Base-by-base conservation (phyloP, 1,140 invertebrate genomes). In the Luehdorfia chinensis region DNA sequence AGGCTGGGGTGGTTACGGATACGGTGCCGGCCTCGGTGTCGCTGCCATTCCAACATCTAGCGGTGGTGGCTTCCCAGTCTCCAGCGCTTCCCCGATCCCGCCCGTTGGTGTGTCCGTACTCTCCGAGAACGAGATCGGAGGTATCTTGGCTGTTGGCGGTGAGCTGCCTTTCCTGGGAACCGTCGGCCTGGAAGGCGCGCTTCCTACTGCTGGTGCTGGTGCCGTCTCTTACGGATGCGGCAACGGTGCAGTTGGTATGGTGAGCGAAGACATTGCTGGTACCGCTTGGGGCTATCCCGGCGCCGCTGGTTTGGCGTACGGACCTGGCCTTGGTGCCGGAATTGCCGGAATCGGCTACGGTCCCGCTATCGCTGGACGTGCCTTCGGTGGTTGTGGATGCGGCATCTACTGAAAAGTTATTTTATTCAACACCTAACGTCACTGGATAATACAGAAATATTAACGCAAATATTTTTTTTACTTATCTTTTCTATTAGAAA, bases 161-260 rank as follows among this genome's bases (percentile, higher is more conserved):
- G 18, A 39, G 19, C 18, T 39, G 19, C 36, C 36, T 23, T 39
- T 39, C 36, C 36, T 39, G 19, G 36, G 19, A 12, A 39, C 19
- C 12, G 36, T 23, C 11, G 18, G 19, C 11, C 19, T 39, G 41
- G 23, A 47, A 14, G 43, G 18, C 8, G 33, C 50, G 0, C 27
- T 66, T 4, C 58, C 62, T 0, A 60, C 67, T 8, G 59, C 55
- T n/a, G 72, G 72, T 0, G 50, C 47, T 32, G 68, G 55, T 32
- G 55, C 51, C 4, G 59, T 67, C 1, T 21, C 52, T 3, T 75
- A 69, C 31, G 55, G 55, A 8, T 72, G 68, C 25, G 72, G 68
- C 1, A 55, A 57, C 25, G 68, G 64, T 6, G 51, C 28, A 2
- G 56, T 70, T 4, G 62, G 50, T 4, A 74, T 74, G 21, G 39